Evolutionary conservation across 2,888 invertebrate genomes (phyloP), one percentile per base, ranked within the genome.

Genomic region (Parnassius apollo): DNA sequence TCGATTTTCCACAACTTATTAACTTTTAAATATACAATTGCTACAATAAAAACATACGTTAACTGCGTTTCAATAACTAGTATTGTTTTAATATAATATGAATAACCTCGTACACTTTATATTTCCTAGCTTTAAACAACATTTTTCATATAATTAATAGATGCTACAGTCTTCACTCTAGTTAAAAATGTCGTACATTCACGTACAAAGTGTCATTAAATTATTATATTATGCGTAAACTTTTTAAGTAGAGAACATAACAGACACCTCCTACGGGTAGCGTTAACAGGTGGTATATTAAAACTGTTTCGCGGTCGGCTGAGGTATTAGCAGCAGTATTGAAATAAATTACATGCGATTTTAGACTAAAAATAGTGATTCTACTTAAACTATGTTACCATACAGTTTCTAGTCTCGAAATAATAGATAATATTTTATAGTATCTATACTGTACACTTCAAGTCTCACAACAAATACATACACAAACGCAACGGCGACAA

Each of bases 401-500:
- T 86, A 86, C 79, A 82, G 78, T 83, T 74, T 79, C 78, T 82
- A 82, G 67, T 82, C 79, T 81, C 85, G 83, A 79, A 80, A 49
- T 49, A 83, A 82, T 85, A 88, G 82, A 84, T 82, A 86, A 85
- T 80, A 80, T 83, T 82, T 76, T 78, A 82, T 86, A 86, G 77
- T 81, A 85, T 85, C 85, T 89, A 85, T 86, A 85, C 88, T 91
- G 91, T 91, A 91, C 88, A 90, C 88, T 88, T 82, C 69, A 77
- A 85, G 85, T 91, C 84, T 86, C 86, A 86, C 85, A 85, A 81
- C 76, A 80, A 80, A 77, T 78, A 83, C 80, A 75, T 80, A 80
- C 82, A 83, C 81, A 70, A 18, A 65, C 60, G 70, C 74, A 68
- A 74, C 75, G 73, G 77, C 78, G 71, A 49, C 13, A 13, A 69